These are phyloP conservation scores for Xiphias gladius DNA, from an alignment of 2,113 vertebrate species.

Conservation along the genomic window DNA sequence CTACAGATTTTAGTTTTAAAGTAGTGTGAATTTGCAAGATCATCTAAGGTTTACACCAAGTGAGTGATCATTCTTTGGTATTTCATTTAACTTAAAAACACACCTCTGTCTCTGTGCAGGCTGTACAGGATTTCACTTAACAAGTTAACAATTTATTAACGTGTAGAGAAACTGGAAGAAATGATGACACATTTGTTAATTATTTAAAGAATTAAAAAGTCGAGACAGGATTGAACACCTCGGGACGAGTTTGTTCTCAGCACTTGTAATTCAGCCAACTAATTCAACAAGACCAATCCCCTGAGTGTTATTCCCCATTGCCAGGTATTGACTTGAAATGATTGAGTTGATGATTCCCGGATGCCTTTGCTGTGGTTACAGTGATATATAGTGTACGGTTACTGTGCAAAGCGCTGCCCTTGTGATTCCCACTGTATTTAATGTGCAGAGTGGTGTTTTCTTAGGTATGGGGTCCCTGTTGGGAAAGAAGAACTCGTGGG, in stretches of 20 bases:
- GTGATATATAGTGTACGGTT: constrained; percentile 62
- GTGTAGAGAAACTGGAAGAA: constrained; percentile 27
- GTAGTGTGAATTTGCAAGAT: constrained; percentile 24
- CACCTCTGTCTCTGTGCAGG: constrained; percentile 4
- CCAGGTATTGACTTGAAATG: constrained; percentile 52
- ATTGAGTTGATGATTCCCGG: constrained; percentile 46
- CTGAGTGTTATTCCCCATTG: constrained; percentile 1
- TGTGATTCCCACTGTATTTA: constrained; percentile 46
- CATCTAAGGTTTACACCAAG: neutral
- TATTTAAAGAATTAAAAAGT: constrained; percentile 47
- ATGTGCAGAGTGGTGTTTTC: constrained; percentile 46
- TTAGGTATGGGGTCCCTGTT: constrained; percentile 8
- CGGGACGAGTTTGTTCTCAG: constrained; percentile 6
- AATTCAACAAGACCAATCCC: neutral
- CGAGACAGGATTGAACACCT: neutral
- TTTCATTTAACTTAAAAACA: constrained; percentile 13
- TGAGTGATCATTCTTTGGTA: neutral
- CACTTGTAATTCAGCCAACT: constrained; percentile 22
- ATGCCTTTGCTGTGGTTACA: constrained; percentile 67
- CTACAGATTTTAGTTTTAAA: constrained; percentile 25
- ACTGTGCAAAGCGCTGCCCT: constrained; percentile 58
- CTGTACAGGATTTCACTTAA: constrained; percentile 19
- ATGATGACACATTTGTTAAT: constrained; percentile 41
- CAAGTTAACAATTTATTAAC: constrained; percentile 32
- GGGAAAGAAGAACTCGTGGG: constrained; percentile 4